phyloP scores from a whole-genome alignment of 2,888 invertebrate species.

The Zaprionus obscuricornis region DNA sequence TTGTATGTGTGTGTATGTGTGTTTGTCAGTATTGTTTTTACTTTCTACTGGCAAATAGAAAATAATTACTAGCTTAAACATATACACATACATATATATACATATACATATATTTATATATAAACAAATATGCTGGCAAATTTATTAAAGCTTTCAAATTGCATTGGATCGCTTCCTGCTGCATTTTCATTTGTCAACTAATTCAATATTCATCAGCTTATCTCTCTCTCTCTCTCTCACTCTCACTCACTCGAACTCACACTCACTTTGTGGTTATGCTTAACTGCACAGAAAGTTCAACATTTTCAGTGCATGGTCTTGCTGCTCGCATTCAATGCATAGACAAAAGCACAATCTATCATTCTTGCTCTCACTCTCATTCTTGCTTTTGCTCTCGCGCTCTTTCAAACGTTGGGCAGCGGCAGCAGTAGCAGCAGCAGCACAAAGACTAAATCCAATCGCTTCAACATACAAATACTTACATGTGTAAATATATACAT shows the following conservation, averaged over 20 bases:
- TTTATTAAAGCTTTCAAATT: constrained; percentile 34
- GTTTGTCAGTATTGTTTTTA: constrained; percentile 54
- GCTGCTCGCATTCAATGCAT: constrained; percentile 19
- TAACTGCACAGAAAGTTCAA: constrained; percentile 72
- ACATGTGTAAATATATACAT: no score
- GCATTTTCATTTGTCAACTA: constrained; percentile 21
- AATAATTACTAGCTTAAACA: constrained; percentile 54
- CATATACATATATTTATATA: background rate
- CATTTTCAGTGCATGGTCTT: constrained; percentile 32
- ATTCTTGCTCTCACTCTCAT: background rate
- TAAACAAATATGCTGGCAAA: constrained; percentile 13
- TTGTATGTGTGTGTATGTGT: constrained; percentile 9
- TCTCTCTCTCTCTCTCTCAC: constrained; percentile 23
- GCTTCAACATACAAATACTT: background rate
- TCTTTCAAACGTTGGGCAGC: no score
- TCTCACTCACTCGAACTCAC: constrained; percentile 6
- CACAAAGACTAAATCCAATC: no score
- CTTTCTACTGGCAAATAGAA: constrained; percentile 73
- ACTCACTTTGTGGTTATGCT: constrained; percentile 43
- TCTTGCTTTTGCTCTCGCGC: background rate
- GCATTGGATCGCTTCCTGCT: constrained; percentile 38
- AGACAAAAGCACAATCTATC: constrained; percentile 31
- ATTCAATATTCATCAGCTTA: constrained; percentile 26
- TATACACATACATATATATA: background rate
- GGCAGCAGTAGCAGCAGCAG: no score